Evolutionary conservation across 2,888 invertebrate genomes (phyloP).

Genomic region (Pollenia labialis): DNA sequence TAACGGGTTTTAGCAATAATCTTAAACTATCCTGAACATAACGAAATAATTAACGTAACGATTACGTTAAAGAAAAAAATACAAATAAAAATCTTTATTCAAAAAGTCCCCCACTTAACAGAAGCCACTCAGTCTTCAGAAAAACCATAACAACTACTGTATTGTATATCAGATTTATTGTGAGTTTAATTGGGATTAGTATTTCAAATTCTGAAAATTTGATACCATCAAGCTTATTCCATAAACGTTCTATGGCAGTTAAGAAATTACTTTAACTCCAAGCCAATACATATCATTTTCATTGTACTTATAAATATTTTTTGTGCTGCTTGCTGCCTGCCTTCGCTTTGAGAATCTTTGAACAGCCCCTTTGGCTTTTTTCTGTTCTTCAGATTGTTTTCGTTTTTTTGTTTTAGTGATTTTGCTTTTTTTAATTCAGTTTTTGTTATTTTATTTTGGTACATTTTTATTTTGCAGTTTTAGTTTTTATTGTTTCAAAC

Average conservation of each 20-base stretch:
- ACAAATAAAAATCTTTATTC: too few relatives aligned
- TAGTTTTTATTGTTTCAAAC: constrained; percentile 69
- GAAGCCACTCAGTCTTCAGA: too few relatives aligned
- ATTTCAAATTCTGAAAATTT: too few relatives aligned
- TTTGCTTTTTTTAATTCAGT: not conserved
- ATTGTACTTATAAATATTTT: constrained; percentile 12
- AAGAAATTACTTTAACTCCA: constrained; percentile 6
- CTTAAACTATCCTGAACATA: too few relatives aligned
- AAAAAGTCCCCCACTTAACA: too few relatives aligned
- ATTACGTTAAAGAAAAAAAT: too few relatives aligned
- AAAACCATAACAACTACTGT: too few relatives aligned
- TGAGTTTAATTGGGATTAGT: too few relatives aligned
- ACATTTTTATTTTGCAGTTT: constrained; percentile 42
- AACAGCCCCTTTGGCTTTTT: constrained; percentile 31
- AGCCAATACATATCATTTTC: constrained; percentile 7
- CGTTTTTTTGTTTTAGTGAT: not conserved
- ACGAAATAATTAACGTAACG: too few relatives aligned
- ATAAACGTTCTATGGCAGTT: not conserved
- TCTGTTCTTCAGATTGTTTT: not conserved
- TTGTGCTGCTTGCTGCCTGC: not conserved
- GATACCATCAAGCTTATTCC: too few relatives aligned
- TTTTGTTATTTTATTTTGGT: constrained; percentile 6
- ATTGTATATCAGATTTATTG: too few relatives aligned
- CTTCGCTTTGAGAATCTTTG: constrained; percentile 29
- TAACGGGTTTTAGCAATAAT: too few relatives aligned